Evolutionary conservation across 1,140 invertebrate species (phyloP).

Genomic region (Pantala flavescens): DNA sequence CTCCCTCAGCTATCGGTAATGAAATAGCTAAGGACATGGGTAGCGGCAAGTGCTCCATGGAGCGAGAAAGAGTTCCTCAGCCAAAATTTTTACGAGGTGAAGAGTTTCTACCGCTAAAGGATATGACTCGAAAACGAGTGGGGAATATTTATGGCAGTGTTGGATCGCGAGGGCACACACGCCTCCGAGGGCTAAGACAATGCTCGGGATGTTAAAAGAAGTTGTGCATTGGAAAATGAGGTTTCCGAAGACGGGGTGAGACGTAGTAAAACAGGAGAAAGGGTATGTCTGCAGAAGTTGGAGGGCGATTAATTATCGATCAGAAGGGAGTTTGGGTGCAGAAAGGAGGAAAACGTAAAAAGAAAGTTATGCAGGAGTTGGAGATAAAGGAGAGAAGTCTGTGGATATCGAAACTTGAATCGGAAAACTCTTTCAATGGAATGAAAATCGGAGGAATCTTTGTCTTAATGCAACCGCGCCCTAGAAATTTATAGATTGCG

Average conservation of each 20-base stretch:
- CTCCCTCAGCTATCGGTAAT: too few relatives aligned
- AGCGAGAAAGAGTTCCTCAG: too few relatives aligned
- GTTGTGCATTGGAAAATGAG: neutral
- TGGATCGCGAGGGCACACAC: neutral
- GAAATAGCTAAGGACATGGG: too few relatives aligned
- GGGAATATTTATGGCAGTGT: neutral
- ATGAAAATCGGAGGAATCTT: neutral
- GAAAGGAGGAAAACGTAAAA: conserved; percentile 9
- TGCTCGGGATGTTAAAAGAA: neutral
- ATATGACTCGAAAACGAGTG: neutral
- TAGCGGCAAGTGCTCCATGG: too few relatives aligned
- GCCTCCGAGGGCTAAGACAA: neutral
- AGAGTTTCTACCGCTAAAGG: neutral
- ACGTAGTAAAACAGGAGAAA: neutral
- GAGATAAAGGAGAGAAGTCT: neutral
- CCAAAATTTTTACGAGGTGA: too few relatives aligned
- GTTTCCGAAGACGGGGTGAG: neutral
- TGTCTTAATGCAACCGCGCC: conserved; percentile 8
- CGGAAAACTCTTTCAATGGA: conserved; percentile 5
- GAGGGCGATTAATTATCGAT: conserved; percentile 9
- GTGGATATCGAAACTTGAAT: neutral
- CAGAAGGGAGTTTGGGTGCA: neutral
- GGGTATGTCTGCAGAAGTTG: neutral
- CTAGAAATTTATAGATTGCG: neutral
- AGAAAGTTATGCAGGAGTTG: neutral